Evolutionary conservation across 2,888 invertebrate genomes (phyloP).

Genomic region (Megaustenia siamemsis): DNA sequence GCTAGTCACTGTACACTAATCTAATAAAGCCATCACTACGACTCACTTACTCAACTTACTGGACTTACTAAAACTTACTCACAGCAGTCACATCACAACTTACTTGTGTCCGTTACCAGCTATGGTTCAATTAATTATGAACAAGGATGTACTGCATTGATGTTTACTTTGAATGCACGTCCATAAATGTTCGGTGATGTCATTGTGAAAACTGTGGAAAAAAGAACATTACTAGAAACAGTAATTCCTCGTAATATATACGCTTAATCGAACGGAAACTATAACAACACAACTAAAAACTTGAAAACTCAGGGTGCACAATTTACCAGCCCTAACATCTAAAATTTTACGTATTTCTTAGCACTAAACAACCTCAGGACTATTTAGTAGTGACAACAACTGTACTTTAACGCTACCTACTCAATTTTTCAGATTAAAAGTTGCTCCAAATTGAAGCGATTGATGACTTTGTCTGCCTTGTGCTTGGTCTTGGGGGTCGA

Average conservation of each 20-base stretch:
- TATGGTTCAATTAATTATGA: neutral
- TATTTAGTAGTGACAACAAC: neutral
- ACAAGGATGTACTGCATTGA: neutral
- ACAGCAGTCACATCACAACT: too few relatives aligned
- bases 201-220: neutral
- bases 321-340: conserved; percentile 47
- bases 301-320: conserved; percentile 17
- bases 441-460: neutral
- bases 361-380: neutral
- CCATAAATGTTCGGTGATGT: neutral
- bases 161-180: neutral
- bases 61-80: too few relatives aligned
- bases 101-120: neutral
- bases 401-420: conserved; percentile 34
- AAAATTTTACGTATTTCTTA: neutral
- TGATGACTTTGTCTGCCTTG: conserved; percentile 20
- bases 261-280: conserved; percentile 10
- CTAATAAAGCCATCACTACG: too few relatives aligned
- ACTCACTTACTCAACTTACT: too few relatives aligned
- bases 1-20: too few relatives aligned
- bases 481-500: neutral
- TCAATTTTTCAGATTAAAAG: neutral
- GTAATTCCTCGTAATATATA: neutral
- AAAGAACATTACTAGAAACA: neutral
- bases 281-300: too few relatives aligned